These are phyloP conservation scores for Cataglyphis livida DNA, from an alignment of 2,888 invertebrate species.

Conservation along the genomic window DNA sequence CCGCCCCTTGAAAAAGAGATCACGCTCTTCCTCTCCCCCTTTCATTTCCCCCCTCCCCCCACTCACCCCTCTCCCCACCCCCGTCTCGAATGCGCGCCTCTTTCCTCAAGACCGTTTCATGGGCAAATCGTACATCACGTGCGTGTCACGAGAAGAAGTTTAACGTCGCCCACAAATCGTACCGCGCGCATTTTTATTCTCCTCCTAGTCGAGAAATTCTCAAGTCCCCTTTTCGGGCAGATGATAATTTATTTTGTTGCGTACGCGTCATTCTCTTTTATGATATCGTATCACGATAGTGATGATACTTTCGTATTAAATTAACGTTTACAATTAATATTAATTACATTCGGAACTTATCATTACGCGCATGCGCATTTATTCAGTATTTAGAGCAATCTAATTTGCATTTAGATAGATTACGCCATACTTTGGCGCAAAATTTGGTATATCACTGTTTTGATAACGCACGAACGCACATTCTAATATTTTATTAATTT, in stretches of 20 bases:
- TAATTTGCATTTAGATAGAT: slow-evolving; percentile 8
- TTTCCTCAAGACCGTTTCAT: background rate
- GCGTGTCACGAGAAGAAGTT: slow-evolving; percentile 50
- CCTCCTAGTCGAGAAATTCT: slow-evolving; percentile 40
- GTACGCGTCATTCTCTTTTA: slow-evolving; percentile 25
- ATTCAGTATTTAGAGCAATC: background rate
- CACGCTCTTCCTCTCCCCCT: slow-evolving; percentile 31
- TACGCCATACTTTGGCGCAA: background rate
- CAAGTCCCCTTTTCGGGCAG: slow-evolving; percentile 32
- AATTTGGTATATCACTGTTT: background rate
- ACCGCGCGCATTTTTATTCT: slow-evolving; percentile 40
- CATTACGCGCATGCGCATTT: background rate
- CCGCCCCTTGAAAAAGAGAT: slow-evolving; percentile 65
- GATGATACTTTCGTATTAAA: background rate
- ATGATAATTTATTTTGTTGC: slow-evolving; percentile 51
- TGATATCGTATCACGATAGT: slow-evolving; percentile 5
- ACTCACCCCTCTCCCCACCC: background rate
- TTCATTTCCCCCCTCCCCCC: background rate
- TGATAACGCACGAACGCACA: background rate
- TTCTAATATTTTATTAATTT: background rate
- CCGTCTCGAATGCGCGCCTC: slow-evolving; percentile 18
- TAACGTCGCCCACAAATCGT: slow-evolving; percentile 53
- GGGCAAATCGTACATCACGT: slow-evolving; percentile 44
- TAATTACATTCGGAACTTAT: slow-evolving; percentile 20
- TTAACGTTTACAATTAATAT: slow-evolving; percentile 29